Evolutionary conservation across 2,113 vertebrate genomes (phyloP), one percentile per base, ranked within the genome.

Genomic region (Sardina pilchardus): DNA sequence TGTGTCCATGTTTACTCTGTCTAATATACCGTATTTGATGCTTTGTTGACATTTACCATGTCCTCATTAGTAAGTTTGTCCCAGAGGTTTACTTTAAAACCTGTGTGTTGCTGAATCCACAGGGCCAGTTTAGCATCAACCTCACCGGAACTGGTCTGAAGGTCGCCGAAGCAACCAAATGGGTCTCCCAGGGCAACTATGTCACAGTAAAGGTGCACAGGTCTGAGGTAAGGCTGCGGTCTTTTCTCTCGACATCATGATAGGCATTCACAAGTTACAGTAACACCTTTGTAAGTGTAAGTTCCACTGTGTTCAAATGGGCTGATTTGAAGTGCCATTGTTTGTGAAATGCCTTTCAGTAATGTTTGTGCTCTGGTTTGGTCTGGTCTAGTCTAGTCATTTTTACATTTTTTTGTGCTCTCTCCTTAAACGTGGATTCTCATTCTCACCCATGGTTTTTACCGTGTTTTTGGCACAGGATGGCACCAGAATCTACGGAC

Each of bases 101-200:
- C 56, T 26, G 75, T 84, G 9, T 82, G 71, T 17, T 78, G 1
- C 34, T 78, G 30, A 17, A 81, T 86, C 88, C 10, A 39, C 89
- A 99, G 98, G 98, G 97, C 19, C 97, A 97, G 90, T 99, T 99
- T 92, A 97, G 97, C 91, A 97, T 99, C 89, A 99, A 97, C 89
- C 94, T 99, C 91, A 93, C 95, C 50, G 97, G 97, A 43, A 99
- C 98, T 5, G 97, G 97, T 47, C 93, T 99, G 91, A 96, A 91
- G 93, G 94, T 99, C 59, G 93, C 97, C 81, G 95, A 91, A 87
- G 91, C 94, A 24, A 95, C 96, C 1, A 97, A 95, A 87, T 99
- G 98, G 98, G 95, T 96, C 16, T 94, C 97, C 90, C 96, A 98
- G 92, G 98, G 98, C 83, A 97, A 95, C 92, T 98, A 98, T 12